Evolutionary conservation across 2,888 invertebrate genomes (phyloP).

Genomic region (Lithophane ornitopus): DNA sequence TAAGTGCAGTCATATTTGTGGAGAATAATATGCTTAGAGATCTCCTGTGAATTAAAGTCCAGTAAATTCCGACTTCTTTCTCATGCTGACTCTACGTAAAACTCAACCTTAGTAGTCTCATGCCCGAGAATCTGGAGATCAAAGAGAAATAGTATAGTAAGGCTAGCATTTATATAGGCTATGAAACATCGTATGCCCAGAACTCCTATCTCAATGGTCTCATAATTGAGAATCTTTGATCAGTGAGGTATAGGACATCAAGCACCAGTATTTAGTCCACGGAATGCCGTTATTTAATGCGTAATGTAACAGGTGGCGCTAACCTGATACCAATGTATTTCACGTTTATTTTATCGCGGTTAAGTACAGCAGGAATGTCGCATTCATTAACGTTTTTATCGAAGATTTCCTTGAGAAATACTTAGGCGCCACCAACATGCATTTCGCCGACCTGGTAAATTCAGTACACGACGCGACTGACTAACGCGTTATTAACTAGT

Average conservation of each 20-base stretch:
- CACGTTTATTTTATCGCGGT: slow-evolving; percentile 23
- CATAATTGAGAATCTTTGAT: not conserved
- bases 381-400: slow-evolving; percentile 32
- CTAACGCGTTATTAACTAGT: not conserved
- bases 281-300: slow-evolving; percentile 9
- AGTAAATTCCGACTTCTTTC: not conserved
- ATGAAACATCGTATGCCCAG: not conserved
- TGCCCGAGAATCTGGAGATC: not conserved
- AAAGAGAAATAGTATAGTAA: not conserved
- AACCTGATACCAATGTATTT: slow-evolving; percentile 11
- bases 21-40: not conserved
- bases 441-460: not conserved
- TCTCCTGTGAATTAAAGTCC: not conserved
- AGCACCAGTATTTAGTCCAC: not conserved
- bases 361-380: slow-evolving; percentile 9
- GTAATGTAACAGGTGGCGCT: slow-evolving; percentile 36
- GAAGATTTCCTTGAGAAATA: slow-evolving; percentile 5
- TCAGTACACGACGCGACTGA: not conserved
- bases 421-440: not conserved
- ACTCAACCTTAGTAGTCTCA: not conserved
- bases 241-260: not conserved
- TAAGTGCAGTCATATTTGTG: not conserved
- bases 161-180: not conserved
- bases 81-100: not conserved
- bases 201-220: not conserved